phyloP scores from a whole-genome alignment of 2,888 invertebrate genomes.

The Drosophila longiperda region DNA sequence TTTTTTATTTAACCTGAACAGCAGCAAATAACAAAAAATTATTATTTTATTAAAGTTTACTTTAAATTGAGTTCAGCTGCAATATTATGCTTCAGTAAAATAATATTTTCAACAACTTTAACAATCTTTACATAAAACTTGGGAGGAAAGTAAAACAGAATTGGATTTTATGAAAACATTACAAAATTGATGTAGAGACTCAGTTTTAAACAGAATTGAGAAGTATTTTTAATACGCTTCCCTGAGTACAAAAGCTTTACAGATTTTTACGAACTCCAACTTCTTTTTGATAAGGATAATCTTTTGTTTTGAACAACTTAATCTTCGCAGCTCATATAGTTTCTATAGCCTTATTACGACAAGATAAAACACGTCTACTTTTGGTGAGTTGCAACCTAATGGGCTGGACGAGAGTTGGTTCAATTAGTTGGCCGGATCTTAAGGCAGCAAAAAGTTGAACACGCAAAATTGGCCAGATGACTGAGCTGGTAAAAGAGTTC shows the following conservation, averaged over 20 bases:
- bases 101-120: background rate
- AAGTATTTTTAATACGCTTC: background rate
- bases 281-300: background rate
- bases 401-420: slow-evolving; percentile 26
- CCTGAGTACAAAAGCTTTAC: background rate
- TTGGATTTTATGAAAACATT: background rate
- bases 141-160: background rate
- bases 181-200: background rate
- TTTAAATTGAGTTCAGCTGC: background rate
- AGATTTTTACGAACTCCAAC: no score
- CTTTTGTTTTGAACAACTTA: slow-evolving; percentile 1
- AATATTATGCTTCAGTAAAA: background rate
- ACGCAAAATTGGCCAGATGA: slow-evolving; percentile 11
- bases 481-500: slow-evolving; percentile 1
- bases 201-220: background rate
- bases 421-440: slow-evolving; percentile 43
- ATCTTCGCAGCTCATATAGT: slow-evolving; percentile 12
- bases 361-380: slow-evolving; percentile 5
- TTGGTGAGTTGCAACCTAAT: slow-evolving; percentile 20
- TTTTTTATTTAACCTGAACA: background rate
- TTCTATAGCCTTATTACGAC: slow-evolving; percentile 1
- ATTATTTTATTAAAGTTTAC: background rate
- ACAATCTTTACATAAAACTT: background rate
- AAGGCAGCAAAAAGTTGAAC: slow-evolving; percentile 15
- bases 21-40: background rate